Base-by-base conservation (phyloP, 2,113 vertebrate genomes). In the Corydoras sp. region DNA sequence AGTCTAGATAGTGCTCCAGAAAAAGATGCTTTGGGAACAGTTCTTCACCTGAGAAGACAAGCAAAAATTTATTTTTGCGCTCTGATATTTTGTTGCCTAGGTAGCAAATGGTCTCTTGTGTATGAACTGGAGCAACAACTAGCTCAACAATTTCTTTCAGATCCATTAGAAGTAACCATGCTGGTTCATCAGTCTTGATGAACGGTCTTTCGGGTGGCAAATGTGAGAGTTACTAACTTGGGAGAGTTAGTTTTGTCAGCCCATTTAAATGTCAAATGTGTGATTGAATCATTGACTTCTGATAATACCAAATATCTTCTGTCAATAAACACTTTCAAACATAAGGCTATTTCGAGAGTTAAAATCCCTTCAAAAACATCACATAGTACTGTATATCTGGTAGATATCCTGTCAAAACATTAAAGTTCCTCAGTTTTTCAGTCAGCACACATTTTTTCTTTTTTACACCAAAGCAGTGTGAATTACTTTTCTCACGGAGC, bases 131-230 rank as follows among this genome's bases (percentile, higher is more conserved):
- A 55, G 14, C 29, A 68, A 68, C 53, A 55, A 68, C 10, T 31
- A 56, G 53, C 55, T 68, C 53, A 24, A 68, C 30, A n/a, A 56
- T 56, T 68, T 68, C 30, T 68, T 56, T 58, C 13, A 43, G 65
- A n/a, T 56, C 30, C 53, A 68, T 56, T 32, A 68, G 24, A 48
- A 68, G 29, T 68, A 68, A 68, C 53, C 65, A 68, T 56, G 65
- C 65, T n/a, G 30, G 65, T 35, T 67, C 51, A 48, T 67, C 51
- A 54, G 3, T 3, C 11, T 4, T 4, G 53, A 54, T 9, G 11
- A 9, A 54, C 53, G 51, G 3, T 4, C 3, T 12, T 54, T 54
- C 14, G 53, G 53, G 53, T 13, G 14, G 53, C 3, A 54, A 54
- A 54, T 12, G 11, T 13, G 8, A 9, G 11, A 54, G 8, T 54